phyloP scores from a whole-genome alignment of 2,797 vertebrate species.

The Trachops cirrhosus region DNA sequence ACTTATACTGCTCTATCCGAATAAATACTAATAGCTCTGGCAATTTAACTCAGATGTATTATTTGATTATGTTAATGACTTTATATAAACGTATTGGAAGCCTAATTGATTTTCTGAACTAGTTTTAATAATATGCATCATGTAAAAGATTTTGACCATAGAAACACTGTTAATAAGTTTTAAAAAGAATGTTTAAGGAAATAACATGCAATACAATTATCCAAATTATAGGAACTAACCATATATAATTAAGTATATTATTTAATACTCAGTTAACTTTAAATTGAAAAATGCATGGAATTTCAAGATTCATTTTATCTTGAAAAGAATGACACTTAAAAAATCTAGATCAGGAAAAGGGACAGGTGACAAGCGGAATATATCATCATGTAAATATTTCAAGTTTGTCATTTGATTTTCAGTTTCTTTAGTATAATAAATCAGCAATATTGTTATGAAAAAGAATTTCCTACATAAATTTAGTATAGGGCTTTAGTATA shows the following conservation, averaged over 20 bases:
- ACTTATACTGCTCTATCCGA: neutral
- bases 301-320: neutral
- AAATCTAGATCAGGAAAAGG: neutral
- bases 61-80: neutral
- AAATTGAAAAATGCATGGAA: neutral
- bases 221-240: neutral
- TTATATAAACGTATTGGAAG: too few relatives aligned
- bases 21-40: neutral
- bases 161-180: neutral
- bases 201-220: neutral
- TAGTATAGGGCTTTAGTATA: too few relatives aligned
- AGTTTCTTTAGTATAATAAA: neutral
- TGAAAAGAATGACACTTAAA: neutral
- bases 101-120: too few relatives aligned
- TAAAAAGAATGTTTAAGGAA: neutral
- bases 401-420: neutral
- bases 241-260: neutral
- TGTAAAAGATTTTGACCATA: neutral
- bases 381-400: neutral
- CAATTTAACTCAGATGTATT: neutral
- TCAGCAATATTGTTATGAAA: neutral
- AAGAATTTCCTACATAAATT: too few relatives aligned
- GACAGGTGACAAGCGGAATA: neutral
- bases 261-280: neutral
- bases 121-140: too few relatives aligned